Evolutionary conservation across 2,888 invertebrate genomes (phyloP).

Genomic region (Drosophila melanosoma): DNA sequence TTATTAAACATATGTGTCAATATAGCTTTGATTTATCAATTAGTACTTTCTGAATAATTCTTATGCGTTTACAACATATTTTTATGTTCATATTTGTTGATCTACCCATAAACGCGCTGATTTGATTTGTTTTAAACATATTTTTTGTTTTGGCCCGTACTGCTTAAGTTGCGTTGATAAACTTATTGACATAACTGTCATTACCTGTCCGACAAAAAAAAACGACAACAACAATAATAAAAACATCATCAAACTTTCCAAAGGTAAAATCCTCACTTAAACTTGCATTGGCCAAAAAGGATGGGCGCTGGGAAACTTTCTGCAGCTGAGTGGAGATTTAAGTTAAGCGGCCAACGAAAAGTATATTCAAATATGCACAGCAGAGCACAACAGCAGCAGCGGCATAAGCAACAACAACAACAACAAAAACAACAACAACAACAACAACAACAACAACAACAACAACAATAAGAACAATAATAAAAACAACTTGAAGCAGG

Average conservation of each 20-base stretch:
- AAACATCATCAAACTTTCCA: constrained; percentile 50
- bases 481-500: constrained; percentile 78
- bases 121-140: constrained; percentile 47
- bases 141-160: constrained; percentile 14
- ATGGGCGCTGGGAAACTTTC: not conserved
- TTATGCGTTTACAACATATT: not conserved
- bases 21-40: not conserved
- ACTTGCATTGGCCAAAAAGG: constrained; percentile 52
- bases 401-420: constrained; percentile 20
- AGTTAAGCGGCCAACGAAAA: constrained; percentile 81
- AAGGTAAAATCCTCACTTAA: constrained; percentile 62
- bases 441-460: constrained; percentile 67
- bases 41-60: not conserved
- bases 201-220: constrained; percentile 65
- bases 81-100: not conserved
- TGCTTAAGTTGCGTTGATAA: constrained; percentile 52
- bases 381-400: constrained; percentile 50
- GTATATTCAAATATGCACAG: constrained; percentile 78
- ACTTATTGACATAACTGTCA: constrained; percentile 81
- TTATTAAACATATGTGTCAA: not conserved
- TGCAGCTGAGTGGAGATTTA: constrained; percentile 57
- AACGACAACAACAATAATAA: constrained; percentile 13
- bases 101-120: constrained; percentile 24
- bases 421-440: constrained; percentile 36
- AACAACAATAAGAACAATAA: constrained; percentile 50